A percentile compares a stretch with the other conserved stretches of the same genome.
These are phyloP conservation scores for Pelvicachromis taeniatus DNA, from an alignment of 2,113 vertebrate species.

Conservation along the genomic window DNA sequence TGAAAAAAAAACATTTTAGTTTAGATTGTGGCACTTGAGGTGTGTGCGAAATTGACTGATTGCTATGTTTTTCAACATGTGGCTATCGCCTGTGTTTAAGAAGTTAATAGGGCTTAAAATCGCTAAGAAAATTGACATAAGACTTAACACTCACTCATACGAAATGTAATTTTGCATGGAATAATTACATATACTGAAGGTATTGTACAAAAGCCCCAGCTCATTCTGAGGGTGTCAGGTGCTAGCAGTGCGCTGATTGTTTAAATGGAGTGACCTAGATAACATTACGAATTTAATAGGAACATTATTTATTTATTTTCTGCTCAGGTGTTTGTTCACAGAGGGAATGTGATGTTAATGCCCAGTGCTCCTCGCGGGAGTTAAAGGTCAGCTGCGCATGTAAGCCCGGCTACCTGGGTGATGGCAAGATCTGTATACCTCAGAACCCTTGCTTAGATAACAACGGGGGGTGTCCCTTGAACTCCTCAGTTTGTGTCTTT, in stretches of 20 bases:
- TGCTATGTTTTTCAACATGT: background rate
- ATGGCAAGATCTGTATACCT: conserved; percentile 83
- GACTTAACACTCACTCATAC: background rate
- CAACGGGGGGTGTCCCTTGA: conserved; percentile 83
- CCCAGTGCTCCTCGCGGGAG: conserved; percentile 70
- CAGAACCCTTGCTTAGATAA: conserved; percentile 79
- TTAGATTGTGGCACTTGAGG: background rate
- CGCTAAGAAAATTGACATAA: background rate
- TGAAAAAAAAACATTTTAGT: too few relatives aligned
- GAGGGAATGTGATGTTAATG: conserved; percentile 77
- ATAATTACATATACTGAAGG: background rate
- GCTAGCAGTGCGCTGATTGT: background rate
- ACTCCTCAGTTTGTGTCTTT: conserved; percentile 81
- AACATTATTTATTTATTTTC: background rate
- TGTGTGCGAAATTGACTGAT: background rate
- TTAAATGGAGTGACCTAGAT: background rate
- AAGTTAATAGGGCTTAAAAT: background rate
- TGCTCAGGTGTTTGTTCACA: conserved; percentile 67
- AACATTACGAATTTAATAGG: background rate
- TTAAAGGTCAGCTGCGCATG: conserved; percentile 78
- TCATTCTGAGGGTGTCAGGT: background rate
- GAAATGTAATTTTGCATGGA: background rate
- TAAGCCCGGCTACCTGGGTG: conserved; percentile 78
- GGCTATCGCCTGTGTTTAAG: background rate
- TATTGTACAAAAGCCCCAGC: background rate